These are phyloP conservation scores for Invenusta paracnida DNA, from an alignment of 2,888 invertebrate genomes.

Conservation along the genomic window DNA sequence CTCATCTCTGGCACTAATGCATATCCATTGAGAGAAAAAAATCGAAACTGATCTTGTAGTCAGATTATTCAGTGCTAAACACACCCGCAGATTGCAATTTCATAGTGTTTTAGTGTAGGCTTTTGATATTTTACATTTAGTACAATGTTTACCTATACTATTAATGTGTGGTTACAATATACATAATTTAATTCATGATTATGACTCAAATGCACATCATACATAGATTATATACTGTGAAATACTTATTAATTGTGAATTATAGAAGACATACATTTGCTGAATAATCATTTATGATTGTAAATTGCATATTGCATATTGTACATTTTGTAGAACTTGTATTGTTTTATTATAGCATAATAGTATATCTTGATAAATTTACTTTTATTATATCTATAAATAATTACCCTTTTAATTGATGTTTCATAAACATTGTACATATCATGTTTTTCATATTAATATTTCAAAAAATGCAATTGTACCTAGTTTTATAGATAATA, in stretches of 20 bases:
- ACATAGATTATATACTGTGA: slow-evolving; percentile 4
- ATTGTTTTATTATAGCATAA: slow-evolving; percentile 1
- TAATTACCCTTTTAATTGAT: slow-evolving; percentile 21
- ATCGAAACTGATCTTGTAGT: slow-evolving; percentile 39
- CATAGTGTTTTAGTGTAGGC: slow-evolving; percentile 18
- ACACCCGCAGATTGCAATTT: slow-evolving; percentile 12
- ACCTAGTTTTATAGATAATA: slow-evolving; percentile 20
- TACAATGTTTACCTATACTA: background rate
- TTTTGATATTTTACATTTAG: slow-evolving; percentile 4
- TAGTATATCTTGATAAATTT: background rate
- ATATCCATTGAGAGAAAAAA: slow-evolving; percentile 38
- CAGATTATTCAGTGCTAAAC: slow-evolving; percentile 19
- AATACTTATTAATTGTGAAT: slow-evolving; percentile 13
- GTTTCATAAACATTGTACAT: slow-evolving; percentile 10
- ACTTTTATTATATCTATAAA: background rate
- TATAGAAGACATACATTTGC: background rate
- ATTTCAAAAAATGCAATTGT: background rate
- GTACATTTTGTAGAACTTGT: slow-evolving; percentile 9
- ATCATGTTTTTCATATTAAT: slow-evolving; percentile 19
- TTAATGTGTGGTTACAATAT: background rate
- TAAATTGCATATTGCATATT: slow-evolving; percentile 20
- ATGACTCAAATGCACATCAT: slow-evolving; percentile 26
- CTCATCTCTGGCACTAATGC: slow-evolving; percentile 35
- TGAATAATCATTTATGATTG: background rate
- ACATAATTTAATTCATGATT: slow-evolving; percentile 18